These are phyloP conservation scores for Autographa pulchrina DNA, from an alignment of 2,888 invertebrate species.

Conservation along the genomic window DNA sequence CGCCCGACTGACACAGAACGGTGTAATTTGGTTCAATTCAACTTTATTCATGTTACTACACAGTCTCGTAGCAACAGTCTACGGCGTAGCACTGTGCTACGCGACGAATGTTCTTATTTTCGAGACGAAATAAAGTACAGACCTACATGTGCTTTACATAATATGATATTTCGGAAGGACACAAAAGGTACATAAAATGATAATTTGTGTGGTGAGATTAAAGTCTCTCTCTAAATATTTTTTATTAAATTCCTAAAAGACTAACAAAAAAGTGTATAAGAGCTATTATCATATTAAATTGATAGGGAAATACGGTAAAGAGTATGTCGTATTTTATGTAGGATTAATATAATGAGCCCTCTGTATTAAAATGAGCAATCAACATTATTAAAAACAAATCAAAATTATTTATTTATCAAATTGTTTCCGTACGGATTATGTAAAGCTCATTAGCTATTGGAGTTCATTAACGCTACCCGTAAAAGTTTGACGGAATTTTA, in stretches of 20 bases:
- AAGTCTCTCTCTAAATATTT: not conserved
- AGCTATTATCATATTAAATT: not conserved
- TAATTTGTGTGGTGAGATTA: not conserved
- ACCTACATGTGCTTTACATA: constrained; percentile 47
- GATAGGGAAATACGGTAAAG: not conserved
- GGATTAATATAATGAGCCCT: not conserved
- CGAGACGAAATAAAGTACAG: constrained; percentile 5
- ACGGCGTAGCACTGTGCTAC: constrained; percentile 50
- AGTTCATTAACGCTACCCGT: constrained; percentile 70
- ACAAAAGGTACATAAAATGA: not conserved
- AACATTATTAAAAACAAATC: constrained; percentile 24
- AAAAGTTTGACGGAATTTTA: constrained; percentile 67
- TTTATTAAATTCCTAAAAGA: not conserved
- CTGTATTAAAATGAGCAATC: not conserved
- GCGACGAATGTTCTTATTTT: constrained; percentile 40
- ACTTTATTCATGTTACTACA: constrained; percentile 34
- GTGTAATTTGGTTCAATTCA: constrained; percentile 47
- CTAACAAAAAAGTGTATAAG: not conserved
- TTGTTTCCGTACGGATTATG: constrained; percentile 60
- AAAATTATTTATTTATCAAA: constrained; percentile 45
- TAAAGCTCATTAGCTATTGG: constrained; percentile 70
- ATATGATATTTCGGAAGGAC: constrained; percentile 20
- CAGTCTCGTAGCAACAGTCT: constrained; percentile 50
- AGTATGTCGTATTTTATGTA: not conserved
- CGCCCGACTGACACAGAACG: constrained; percentile 40